Evolutionary conservation across 2,797 vertebrate genomes (phyloP), one percentile per base, ranked within the genome.

Genomic region (Australoheros facetus): DNA sequence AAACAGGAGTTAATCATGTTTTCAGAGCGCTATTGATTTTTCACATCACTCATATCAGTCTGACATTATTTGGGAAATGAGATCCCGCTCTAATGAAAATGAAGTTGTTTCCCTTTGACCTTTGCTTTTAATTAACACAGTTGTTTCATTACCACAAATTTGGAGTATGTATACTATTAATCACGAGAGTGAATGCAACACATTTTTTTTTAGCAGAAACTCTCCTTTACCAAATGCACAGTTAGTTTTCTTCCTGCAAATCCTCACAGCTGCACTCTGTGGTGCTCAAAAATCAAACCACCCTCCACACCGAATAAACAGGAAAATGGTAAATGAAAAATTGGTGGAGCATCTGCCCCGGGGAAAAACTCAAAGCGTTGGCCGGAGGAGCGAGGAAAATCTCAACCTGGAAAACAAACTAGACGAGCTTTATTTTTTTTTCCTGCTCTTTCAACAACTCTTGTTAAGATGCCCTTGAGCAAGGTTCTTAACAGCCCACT

Each of bases 401-500:
- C 71, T 84, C 79, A 83, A 80, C 21, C 14, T 13, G 10, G 62
- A 54, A 82, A 82, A 81, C 19, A 62, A 79, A 82, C 72, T 73
- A 86, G 87, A 87, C 71, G 28, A 60, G 48, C 39, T 81, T 26
- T 26, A 26, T 26, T 77, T 77, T 82, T 32, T 66, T 80, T 77
- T 75, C 79, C 32, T 73, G 76, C 64, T 73, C 59, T 26, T 60
- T 77, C 79, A 80, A 55, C 71, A 72, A 51, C 75, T 80, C 62
- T 57, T 17, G 79, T 75, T 77, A 84, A 87, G 81, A 90, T 75
- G 88, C 88, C 92, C 91, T 90, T 83, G 87, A 91, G 88, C 91
- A 84, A 90, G 86, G 80, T 71, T 77, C 82, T 90, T 86, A 75
- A 80, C 28, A 4, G 79, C 64, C 73, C 37, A 57, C 73, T 56